Percentiles rank a stretch among this genome's conserved stretches.
phyloP scores from a whole-genome alignment of 2,797 vertebrate species.

The Emydoidea blandingii region DNA sequence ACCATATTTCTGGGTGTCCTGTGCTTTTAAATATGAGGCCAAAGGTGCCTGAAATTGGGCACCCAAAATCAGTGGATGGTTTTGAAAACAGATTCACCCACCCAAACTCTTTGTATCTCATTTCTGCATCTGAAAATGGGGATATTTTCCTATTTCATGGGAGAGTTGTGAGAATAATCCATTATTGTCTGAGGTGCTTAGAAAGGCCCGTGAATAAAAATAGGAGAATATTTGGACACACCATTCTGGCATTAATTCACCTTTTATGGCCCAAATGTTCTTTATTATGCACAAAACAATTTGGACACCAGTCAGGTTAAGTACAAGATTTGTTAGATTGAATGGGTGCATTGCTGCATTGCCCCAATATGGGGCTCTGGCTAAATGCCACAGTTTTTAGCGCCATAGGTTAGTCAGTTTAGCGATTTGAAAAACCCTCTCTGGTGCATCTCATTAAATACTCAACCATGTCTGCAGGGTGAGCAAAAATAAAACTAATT shows the following conservation, averaged over 20 bases:
- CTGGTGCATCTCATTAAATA: neutral
- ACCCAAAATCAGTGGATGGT: neutral
- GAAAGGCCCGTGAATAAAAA: neutral
- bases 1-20: neutral
- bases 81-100: neutral
- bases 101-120: neutral
- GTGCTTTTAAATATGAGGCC: neutral
- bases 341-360: neutral
- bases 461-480: neutral
- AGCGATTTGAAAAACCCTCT: neutral
- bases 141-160: neutral
- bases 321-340: neutral
- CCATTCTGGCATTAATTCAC: neutral
- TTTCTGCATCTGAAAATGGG: neutral
- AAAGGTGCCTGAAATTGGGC: neutral
- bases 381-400: neutral
- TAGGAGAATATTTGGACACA: neutral
- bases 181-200: neutral
- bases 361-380: neutral
- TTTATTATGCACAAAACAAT: neutral
- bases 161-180: neutral
- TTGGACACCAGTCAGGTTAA: neutral
- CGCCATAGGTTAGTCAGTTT: neutral
- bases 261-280: neutral
- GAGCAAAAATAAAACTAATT: neutral